These are phyloP conservation scores for Parambassis ranga DNA, from an alignment of 2,797 vertebrate genomes.

Conservation along the genomic window DNA sequence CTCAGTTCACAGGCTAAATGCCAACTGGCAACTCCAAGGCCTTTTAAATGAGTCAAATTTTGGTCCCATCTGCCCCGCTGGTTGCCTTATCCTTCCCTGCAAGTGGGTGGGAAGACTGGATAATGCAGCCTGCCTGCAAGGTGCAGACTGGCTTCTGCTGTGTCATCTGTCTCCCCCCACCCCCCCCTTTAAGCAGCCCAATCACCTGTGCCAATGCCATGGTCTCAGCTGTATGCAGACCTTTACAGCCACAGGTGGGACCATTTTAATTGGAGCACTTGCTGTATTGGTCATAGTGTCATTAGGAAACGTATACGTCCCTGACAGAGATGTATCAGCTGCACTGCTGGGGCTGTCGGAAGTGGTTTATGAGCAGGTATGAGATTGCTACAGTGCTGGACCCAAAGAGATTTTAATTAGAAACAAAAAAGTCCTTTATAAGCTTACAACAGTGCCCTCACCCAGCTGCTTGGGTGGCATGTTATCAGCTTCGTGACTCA, in stretches of 20 bases:
- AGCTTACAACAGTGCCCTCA: background rate
- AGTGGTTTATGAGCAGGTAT: background rate
- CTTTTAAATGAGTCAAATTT: slow-evolving; percentile 76
- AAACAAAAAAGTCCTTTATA: no score
- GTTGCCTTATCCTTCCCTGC: slow-evolving; percentile 54
- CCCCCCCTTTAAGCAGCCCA: slow-evolving; percentile 38
- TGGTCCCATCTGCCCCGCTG: slow-evolving; percentile 77
- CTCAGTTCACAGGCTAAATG: slow-evolving; percentile 76
- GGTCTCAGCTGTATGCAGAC: slow-evolving; percentile 26
- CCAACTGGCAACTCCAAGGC: slow-evolving; percentile 77
- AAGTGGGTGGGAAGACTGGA: slow-evolving; percentile 60
- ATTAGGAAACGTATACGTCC: background rate
- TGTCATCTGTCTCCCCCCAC: slow-evolving; percentile 54
- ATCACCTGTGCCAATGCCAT: slow-evolving; percentile 54
- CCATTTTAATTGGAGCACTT: slow-evolving; percentile 4
- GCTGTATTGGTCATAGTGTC: slow-evolving; percentile 3
- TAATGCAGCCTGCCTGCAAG: slow-evolving; percentile 57
- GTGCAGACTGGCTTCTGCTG: slow-evolving; percentile 50
- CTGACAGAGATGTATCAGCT: background rate
- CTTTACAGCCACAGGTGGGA: slow-evolving; percentile 35
- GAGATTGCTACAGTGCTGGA: background rate
- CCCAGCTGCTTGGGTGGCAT: background rate
- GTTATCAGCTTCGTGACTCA: background rate
- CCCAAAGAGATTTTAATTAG: background rate
- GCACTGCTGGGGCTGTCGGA: background rate